These are phyloP conservation scores for Sphaerodactylus townsendi DNA, from an alignment of 2,113 vertebrate species.

Conservation along the genomic window DNA sequence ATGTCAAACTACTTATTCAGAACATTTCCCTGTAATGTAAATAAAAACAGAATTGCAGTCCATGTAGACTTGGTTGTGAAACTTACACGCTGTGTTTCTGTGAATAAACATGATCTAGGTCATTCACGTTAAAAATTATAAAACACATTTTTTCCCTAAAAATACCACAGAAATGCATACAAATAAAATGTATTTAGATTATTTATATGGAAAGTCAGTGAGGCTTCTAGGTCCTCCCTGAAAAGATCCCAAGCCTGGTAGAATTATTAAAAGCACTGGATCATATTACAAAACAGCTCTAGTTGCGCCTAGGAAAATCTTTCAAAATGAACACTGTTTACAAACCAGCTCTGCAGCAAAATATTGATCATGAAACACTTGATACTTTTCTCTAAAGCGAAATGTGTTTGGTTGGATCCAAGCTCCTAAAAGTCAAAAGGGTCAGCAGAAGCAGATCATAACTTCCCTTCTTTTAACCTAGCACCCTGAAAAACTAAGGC, in stretches of 20 bases:
- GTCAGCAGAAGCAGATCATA: too few species aligned
- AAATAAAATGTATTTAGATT: too few species aligned
- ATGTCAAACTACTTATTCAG: background rate
- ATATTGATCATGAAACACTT: background rate
- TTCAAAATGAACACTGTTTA: background rate
- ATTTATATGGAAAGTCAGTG: too few species aligned
- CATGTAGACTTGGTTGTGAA: background rate
- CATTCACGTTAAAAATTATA: too few species aligned
- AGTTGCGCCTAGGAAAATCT: background rate
- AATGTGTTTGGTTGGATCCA: background rate
- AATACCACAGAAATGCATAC: too few species aligned
- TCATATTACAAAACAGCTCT: background rate
- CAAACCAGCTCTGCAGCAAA: background rate
- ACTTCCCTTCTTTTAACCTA: too few species aligned
- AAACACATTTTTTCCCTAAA: too few species aligned
- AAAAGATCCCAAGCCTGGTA: background rate
- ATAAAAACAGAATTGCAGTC: background rate
- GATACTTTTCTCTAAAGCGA: background rate
- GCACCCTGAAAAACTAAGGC: too few species aligned
- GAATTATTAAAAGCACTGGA: background rate
- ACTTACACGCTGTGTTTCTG: too few species aligned
- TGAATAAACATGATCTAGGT: too few species aligned
- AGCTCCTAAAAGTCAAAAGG: too few species aligned
- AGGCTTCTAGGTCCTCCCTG: background rate
- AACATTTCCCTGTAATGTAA: background rate